These are phyloP conservation scores for Apodemia hepburni DNA, from an alignment of 2,888 invertebrate genomes.

Conservation along the genomic window DNA sequence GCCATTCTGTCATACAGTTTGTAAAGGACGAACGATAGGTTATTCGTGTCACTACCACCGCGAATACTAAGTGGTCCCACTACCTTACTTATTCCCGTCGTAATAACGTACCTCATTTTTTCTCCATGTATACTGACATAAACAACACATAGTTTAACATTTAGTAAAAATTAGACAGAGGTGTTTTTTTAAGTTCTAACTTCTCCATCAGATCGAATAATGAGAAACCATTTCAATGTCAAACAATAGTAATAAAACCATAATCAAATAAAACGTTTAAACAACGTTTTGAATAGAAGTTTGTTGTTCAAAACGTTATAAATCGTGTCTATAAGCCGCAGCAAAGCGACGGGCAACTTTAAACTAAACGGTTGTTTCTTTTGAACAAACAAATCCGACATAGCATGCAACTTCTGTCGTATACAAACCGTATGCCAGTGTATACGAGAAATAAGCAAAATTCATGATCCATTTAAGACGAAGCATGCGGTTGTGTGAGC, in stretches of 20 bases:
- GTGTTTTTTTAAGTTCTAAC: no score
- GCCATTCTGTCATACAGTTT: no score
- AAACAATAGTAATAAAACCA: background rate
- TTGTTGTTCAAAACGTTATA: constrained; percentile 3
- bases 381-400: constrained; percentile 12
- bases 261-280: background rate
- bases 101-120: no score
- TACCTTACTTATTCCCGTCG: no score
- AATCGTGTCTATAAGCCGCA: constrained; percentile 9
- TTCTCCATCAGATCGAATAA: no score
- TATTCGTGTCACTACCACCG: no score
- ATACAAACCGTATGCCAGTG: constrained; percentile 13
- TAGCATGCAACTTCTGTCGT: constrained; percentile 10
- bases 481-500: constrained; percentile 14
- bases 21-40: no score
- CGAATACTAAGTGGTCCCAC: no score
- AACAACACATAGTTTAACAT: no score
- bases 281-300: background rate
- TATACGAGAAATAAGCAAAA: constrained; percentile 13
- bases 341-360: constrained; percentile 13
- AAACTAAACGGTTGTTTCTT: constrained; percentile 13
- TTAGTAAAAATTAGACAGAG: no score
- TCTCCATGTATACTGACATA: no score
- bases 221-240: no score
- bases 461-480: constrained; percentile 19